Evolutionary conservation across 2,888 invertebrate genomes (phyloP).

Genomic region (Idaea dimidiata): DNA sequence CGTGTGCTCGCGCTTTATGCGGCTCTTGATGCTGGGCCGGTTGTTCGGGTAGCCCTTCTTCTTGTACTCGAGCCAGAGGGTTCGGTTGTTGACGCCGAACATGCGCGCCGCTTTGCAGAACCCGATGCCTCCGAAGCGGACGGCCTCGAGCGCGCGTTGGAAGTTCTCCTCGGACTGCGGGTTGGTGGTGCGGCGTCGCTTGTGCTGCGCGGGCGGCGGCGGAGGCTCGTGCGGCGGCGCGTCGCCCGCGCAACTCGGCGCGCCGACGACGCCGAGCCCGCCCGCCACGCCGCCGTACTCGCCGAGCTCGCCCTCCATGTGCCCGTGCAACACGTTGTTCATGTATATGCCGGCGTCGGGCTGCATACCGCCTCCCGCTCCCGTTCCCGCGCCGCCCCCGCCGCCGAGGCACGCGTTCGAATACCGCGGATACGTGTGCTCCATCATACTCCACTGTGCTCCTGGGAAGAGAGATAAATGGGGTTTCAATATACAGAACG

Average conservation of each 20-base stretch:
- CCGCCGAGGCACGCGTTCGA: constrained; percentile 83
- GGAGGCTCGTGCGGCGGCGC: constrained; percentile 57
- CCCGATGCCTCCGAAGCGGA: constrained; percentile 90
- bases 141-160: constrained; percentile 89
- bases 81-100: constrained; percentile 92
- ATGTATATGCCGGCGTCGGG: constrained; percentile 81
- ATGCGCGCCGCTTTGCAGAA: constrained; percentile 92
- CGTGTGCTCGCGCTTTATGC: constrained; percentile 85
- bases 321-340: constrained; percentile 73
- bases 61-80: constrained; percentile 92
- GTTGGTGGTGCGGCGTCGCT: constrained; percentile 87
- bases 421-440: constrained; percentile 89
- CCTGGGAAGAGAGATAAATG: constrained; percentile 86
- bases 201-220: constrained; percentile 64
- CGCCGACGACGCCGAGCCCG: constrained; percentile 55
- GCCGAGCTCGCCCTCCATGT: constrained; percentile 55
- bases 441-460: constrained; percentile 93
- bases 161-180: constrained; percentile 92
- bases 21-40: constrained; percentile 87
- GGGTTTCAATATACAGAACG: constrained; percentile 53
- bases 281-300: constrained; percentile 64
- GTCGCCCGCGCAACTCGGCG: constrained; percentile 60
- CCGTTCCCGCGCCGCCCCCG: constrained; percentile 12
- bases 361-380: constrained; percentile 70
- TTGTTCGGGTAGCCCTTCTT: constrained; percentile 91